Evolutionary conservation across 2,888 invertebrate species (phyloP).

Genomic region (Chromoteleia sp.): DNA sequence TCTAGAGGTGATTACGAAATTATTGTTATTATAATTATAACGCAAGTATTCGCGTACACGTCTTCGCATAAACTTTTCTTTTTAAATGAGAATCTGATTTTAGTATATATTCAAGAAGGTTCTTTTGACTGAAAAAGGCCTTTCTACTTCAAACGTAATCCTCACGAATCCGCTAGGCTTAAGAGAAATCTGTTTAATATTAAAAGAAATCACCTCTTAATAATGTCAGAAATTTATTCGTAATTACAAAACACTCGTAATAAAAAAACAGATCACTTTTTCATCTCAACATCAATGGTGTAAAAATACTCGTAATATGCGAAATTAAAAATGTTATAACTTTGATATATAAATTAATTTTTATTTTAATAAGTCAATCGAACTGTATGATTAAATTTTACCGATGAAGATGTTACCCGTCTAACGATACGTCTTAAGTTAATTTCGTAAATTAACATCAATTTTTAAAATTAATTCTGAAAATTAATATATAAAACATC

Average conservation of each 20-base stretch:
- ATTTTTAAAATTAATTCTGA: no score
- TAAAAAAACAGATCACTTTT: no score
- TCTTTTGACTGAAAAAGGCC: slow-evolving; percentile 42
- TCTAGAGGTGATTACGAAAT: not conserved
- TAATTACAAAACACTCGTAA: not conserved
- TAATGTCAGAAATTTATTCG: not conserved
- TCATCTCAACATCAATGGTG: no score
- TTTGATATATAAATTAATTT: no score
- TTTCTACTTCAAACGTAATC: slow-evolving; percentile 38
- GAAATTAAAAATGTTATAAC: no score
- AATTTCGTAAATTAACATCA: no score
- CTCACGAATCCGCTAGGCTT: slow-evolving; percentile 10
- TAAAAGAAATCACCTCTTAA: slow-evolving; percentile 21
- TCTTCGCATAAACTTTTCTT: slow-evolving; percentile 13
- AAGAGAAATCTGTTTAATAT: slow-evolving; percentile 17
- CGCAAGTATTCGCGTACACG: not conserved
- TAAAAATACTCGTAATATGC: no score
- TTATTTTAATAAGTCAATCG: no score
- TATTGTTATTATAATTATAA: not conserved
- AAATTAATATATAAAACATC: no score
- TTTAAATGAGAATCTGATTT: slow-evolving; percentile 20
- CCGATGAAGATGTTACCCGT: no score
- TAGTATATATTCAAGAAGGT: slow-evolving; percentile 22
- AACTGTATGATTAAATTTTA: no score
- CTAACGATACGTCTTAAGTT: no score